Evolutionary conservation across 2,888 invertebrate genomes (phyloP), one percentile per base, ranked within the genome.

Genomic region (Meandrusa payeni): DNA sequence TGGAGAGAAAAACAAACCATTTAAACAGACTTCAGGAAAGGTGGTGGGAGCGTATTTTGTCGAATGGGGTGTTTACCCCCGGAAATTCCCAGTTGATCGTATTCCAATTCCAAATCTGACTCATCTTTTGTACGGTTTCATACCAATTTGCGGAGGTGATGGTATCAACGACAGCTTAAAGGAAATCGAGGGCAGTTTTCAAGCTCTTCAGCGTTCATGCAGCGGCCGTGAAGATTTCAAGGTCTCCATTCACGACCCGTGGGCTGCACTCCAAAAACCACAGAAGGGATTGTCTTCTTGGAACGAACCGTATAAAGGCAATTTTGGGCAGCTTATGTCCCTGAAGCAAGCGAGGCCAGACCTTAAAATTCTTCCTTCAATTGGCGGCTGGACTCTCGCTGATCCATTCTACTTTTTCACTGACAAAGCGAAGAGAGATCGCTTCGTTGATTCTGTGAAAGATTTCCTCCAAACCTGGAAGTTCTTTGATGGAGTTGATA

Each of bases 161-260:
- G 87, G 87, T 31, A 87, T 87, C 50, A 87, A 87, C 41, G 87
- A 87, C 72, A 87, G 87, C 59, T 77, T 87, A 50, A 87, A 87
- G 38, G 87, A 87, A 61, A 87, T 87, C 2, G 87, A 87, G 59
- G 83, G 83, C 40, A 87, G 87, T 59, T 87, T 87, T 61, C 86
- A 79, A 67, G 87, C 87, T 7, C 61, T 87, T 1, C 87, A 87
- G 41, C 64, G 87, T 1, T 87, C 87, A 4, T 87, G 87, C 63
- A 81, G 80, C 19, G 87, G 87, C 9, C 76, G 87, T 2, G 85
- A 87, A 59, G 83, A 83, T 54, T 87, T 85, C 59, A 83, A 85
- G 59, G 87, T 87, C 0, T 71, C 86, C 7, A 87, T 87, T 24
- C 87, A 87, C 27, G 87, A 87, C 47, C 87, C 87, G 1, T 87